Percentiles rank a stretch among this genome's conserved stretches.
These are phyloP conservation scores for Aplocera efformata DNA, from an alignment of 2,888 invertebrate species.

Conservation along the genomic window DNA sequence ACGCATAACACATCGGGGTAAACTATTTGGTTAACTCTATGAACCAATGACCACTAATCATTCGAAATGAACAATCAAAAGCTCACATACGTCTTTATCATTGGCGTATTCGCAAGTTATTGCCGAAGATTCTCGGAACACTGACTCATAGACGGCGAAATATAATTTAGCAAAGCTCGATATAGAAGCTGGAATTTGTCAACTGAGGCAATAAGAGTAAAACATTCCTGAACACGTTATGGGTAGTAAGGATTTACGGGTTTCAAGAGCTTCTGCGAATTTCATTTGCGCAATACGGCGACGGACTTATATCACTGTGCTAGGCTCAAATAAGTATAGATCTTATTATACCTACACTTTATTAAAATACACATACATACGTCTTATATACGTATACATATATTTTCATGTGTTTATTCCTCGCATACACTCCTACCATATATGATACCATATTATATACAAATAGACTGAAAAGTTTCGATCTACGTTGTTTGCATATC, in stretches of 20 bases:
- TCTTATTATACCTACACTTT: too few species aligned
- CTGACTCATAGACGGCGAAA: constrained; percentile 56
- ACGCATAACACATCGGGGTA: too few species aligned
- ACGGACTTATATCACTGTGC: too few species aligned
- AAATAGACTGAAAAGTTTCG: background rate
- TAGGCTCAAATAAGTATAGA: too few species aligned
- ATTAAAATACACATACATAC: too few species aligned
- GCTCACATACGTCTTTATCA: constrained; percentile 10
- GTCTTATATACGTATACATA: too few species aligned
- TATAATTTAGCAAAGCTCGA: constrained; percentile 52
- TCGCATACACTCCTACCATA: too few species aligned
- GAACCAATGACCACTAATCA: too few species aligned
- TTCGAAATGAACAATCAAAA: background rate
- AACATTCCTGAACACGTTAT: constrained; percentile 12
- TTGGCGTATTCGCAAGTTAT: constrained; percentile 36
- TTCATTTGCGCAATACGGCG: constrained; percentile 1
- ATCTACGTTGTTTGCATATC: background rate
- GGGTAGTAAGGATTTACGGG: constrained; percentile 13
- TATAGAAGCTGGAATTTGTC: constrained; percentile 54
- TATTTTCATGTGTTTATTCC: too few species aligned
- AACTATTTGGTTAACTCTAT: too few species aligned
- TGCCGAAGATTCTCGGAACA: constrained; percentile 54
- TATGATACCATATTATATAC: background rate
- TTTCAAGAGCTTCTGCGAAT: background rate
- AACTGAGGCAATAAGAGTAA: constrained; percentile 31